These are phyloP conservation scores for Sarcophaga carnaria DNA, from an alignment of 2,888 invertebrate species.

Conservation along the genomic window DNA sequence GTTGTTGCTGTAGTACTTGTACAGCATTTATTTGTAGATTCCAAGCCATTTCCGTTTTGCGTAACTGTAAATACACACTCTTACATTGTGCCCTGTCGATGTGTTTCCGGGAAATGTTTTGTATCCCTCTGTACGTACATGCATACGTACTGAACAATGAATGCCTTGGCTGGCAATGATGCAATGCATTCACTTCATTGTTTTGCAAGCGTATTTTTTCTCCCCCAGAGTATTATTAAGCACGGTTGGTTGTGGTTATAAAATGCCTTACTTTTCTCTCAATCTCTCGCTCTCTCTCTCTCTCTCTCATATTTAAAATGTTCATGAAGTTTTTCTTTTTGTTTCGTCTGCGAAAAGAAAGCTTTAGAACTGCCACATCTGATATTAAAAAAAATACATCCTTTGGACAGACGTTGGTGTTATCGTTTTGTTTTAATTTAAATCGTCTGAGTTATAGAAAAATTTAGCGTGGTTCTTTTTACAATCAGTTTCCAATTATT, in stretches of 20 bases:
- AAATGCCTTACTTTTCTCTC: not conserved
- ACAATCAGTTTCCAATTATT: not conserved
- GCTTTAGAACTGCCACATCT: too few species aligned
- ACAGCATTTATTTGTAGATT: not conserved
- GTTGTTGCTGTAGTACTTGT: not conserved
- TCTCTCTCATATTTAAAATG: not conserved
- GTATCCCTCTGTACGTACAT: too few species aligned
- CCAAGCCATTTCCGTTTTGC: constrained; percentile 28
- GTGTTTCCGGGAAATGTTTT: constrained; percentile 20
- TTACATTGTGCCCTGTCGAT: not conserved
- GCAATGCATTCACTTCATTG: too few species aligned
- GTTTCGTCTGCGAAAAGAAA: too few species aligned
- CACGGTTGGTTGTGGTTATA: too few species aligned
- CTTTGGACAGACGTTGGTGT: too few species aligned
- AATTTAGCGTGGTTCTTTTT: not conserved
- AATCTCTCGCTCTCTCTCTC: not conserved
- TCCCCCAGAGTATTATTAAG: too few species aligned
- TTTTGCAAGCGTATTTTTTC: too few species aligned
- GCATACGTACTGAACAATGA: too few species aligned
- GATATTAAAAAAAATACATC: too few species aligned
- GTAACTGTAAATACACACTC: constrained; percentile 27
- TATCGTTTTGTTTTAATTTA: not conserved
- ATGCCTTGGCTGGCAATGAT: too few species aligned
- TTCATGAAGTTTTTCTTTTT: too few species aligned
- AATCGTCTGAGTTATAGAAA: not conserved